These are phyloP conservation scores for Chymomyza amoena DNA, from an alignment of 2,888 invertebrate genomes.

Conservation along the genomic window DNA sequence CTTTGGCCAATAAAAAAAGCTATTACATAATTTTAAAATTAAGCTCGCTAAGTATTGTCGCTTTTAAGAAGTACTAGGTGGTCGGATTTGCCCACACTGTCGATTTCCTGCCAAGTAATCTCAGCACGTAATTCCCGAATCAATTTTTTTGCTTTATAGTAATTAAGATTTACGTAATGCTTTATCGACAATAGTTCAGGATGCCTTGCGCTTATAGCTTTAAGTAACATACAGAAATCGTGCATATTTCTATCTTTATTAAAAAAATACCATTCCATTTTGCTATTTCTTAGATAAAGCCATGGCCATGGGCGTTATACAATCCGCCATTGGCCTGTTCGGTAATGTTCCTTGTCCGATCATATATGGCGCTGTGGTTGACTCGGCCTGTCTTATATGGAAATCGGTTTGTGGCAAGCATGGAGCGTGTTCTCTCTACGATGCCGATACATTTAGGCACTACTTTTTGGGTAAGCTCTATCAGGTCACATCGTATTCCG, in stretches of 20 bases:
- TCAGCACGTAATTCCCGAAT: no score
- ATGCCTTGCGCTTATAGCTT: no score
- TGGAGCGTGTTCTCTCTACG: slow-evolving; percentile 93
- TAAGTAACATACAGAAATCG: not conserved
- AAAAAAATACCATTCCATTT: not conserved
- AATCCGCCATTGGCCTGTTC: slow-evolving; percentile 94
- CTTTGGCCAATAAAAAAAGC: no score
- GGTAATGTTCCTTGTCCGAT: slow-evolving; percentile 98
- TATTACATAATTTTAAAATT: no score
- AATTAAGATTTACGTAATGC: no score
- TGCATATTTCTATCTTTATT: not conserved
- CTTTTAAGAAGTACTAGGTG: no score
- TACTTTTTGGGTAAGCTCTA: slow-evolving; percentile 87
- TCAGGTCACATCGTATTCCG: slow-evolving; percentile 5
- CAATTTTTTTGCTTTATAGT: no score
- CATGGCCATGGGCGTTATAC: slow-evolving; percentile 95
- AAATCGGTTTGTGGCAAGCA: slow-evolving; percentile 88
- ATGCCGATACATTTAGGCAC: slow-evolving; percentile 89
- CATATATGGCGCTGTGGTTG: slow-evolving; percentile 94
- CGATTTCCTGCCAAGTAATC: no score
- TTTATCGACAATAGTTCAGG: no score
- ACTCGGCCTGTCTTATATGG: slow-evolving; percentile 93
- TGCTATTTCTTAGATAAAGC: slow-evolving; percentile 86
- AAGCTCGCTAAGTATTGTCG: no score
- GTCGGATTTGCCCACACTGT: no score